Base-by-base conservation (phyloP, 2,888 invertebrate species). In the Antitype chi region DNA sequence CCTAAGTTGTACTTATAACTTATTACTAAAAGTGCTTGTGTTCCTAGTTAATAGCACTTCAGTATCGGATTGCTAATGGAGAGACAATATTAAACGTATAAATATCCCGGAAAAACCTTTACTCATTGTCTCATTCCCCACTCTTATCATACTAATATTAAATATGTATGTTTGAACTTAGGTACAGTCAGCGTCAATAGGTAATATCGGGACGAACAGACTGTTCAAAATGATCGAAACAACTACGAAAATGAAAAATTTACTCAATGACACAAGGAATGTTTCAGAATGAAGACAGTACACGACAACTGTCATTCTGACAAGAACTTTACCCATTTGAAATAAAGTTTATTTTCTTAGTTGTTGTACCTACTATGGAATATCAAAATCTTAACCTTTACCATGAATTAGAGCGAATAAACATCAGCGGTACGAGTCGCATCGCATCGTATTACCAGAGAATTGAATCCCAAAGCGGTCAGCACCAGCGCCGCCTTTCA, bases 391-490 rank as follows among this genome's bases (percentile, higher is more conserved):
- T 67, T 81, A 85, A 84, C 87, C 84, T 83, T 77, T 64, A 87
- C 89, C 83, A 86, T 82, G 88, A 90, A 88, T 89, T 89, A 88
- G 82, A 89, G 85, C 87, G 82, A 88, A 89, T 87, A 86, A 86
- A 89, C 80, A 83, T 87, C 82, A 81, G 80, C 84, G 82, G 72
- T 81, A 82, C 86, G 79, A 85, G 87, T 88, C 87, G 81, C 85
- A 83, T 87, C 80, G 63, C 80, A 82, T 87, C 79, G 64, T 81
- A 87, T 87, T 86, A 86, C 80, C 55, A 47, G 86, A 80, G 85
- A 84, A 86, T 87, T 85, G 80, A 78, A 78, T 88, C 78, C 82
- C 80, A 85, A 82, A 75, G 76, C 70, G 76, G 70, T 71, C 74
- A 77, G 76, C 71, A 77, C 81, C 76, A 73, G 82, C 83, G 80